Conservation (phyloP, 2,888 invertebrate genomes). For the Rhogogaster chlorosoma region DNA sequence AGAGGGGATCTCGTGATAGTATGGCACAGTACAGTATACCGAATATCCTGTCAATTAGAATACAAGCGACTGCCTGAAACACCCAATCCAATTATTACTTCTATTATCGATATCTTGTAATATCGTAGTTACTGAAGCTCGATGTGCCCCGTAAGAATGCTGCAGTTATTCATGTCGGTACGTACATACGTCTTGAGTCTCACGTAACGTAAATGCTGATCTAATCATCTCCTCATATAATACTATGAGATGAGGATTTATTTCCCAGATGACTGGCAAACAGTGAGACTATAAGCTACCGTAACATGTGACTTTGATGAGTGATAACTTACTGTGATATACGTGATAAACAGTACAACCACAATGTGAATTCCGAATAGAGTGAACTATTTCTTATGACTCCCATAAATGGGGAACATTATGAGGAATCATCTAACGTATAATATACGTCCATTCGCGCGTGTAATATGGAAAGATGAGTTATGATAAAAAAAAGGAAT, state of each 20-base stretch:
- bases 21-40: background rate
- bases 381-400: background rate
- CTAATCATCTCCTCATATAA: conserved; percentile 2
- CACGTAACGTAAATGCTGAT: background rate
- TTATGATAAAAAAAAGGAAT: background rate
- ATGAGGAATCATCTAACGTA: background rate
- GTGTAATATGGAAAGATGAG: background rate
- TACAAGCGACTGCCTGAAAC: conserved; percentile 1
- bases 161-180: background rate
- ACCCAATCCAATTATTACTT: background rate
- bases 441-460: background rate
- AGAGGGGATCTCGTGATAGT: background rate
- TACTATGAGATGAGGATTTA: background rate
- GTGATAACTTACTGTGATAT: background rate
- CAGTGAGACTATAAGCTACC: background rate
- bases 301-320: background rate
- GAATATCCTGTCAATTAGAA: background rate
- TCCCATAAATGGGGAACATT: background rate
- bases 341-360: background rate
- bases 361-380: background rate
- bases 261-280: background rate
- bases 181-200: background rate
- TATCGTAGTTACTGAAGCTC: background rate
- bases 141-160: background rate
- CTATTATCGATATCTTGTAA: background rate